Evolutionary conservation across 2,113 vertebrate species (phyloP).

Genomic region (Apodemus sylvaticus): DNA sequence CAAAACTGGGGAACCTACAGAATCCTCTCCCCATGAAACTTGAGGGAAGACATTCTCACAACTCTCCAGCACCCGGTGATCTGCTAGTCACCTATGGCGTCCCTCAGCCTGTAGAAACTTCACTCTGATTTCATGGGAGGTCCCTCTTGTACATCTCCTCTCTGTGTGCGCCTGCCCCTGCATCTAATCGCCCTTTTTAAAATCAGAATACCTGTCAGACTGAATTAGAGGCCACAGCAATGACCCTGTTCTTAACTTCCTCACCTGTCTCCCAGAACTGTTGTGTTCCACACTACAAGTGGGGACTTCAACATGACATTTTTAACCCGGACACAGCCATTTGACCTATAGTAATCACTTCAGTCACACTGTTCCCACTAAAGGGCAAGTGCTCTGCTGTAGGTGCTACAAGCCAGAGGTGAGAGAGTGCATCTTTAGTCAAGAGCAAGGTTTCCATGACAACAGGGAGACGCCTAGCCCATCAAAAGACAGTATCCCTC

Average conservation of each 20-base stretch:
- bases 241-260: neutral
- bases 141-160: neutral
- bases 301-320: neutral
- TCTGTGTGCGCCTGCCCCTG: neutral
- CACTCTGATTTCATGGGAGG: accelerated
- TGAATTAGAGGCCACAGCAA: neutral
- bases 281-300: neutral
- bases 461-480: neutral
- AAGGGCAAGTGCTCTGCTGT: neutral
- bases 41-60: neutral
- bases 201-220: neutral
- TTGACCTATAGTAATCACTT: neutral
- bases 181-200: neutral
- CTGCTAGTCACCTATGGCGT: accelerated
- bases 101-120: neutral
- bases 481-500: accelerated
- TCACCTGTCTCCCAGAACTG: neutral
- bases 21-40: neutral
- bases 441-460: neutral
- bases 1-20: neutral
- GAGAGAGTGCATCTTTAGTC: neutral
- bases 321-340: neutral
- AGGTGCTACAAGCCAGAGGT: accelerated
- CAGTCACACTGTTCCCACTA: neutral
- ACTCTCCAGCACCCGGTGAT: neutral